Conservation (phyloP, 2,113 vertebrate species). For the Orycteropus afer region DNA sequence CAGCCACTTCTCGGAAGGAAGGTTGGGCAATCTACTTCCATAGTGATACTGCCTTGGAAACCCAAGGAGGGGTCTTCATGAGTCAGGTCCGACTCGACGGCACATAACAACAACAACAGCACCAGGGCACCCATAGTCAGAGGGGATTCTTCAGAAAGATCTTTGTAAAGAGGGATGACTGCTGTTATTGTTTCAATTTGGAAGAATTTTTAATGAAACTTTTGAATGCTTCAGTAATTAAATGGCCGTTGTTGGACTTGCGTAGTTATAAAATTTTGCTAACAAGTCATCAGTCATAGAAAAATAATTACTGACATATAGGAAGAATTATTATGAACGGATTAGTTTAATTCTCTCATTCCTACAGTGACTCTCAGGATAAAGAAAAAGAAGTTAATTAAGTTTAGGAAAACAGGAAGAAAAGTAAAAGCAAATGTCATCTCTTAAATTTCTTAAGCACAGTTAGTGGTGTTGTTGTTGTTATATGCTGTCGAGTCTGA, state of each 20-base stretch:
- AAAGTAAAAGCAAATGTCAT: conserved; percentile 51
- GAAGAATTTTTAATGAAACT: not conserved
- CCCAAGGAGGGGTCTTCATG: no score
- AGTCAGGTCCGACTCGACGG: conserved; percentile 23
- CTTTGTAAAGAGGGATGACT: not conserved
- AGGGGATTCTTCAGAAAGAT: not conserved
- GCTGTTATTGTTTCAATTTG: conserved; percentile 1
- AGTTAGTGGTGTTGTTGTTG: no score
- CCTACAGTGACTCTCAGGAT: rapidly evolving
- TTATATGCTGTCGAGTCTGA: no score
- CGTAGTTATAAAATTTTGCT: conserved; percentile 59
- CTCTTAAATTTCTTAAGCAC: conserved; percentile 38
- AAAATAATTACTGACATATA: not conserved
- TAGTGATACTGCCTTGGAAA: no score
- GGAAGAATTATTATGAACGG: not conserved
- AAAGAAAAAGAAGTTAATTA: not conserved
- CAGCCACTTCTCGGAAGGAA: no score
- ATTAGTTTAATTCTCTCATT: not conserved
- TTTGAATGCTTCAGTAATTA: conserved; percentile 15
- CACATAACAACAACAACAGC: no score
- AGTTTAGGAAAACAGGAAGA: conserved; percentile 1
- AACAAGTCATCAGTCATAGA: conserved; percentile 10
- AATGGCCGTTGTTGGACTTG: not conserved
- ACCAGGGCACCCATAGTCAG: not conserved
- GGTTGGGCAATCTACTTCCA: no score